Percentiles rank a stretch among this genome's conserved stretches.
Conservation (phyloP, 2,113 vertebrate species). For the Otis tarda region DNA sequence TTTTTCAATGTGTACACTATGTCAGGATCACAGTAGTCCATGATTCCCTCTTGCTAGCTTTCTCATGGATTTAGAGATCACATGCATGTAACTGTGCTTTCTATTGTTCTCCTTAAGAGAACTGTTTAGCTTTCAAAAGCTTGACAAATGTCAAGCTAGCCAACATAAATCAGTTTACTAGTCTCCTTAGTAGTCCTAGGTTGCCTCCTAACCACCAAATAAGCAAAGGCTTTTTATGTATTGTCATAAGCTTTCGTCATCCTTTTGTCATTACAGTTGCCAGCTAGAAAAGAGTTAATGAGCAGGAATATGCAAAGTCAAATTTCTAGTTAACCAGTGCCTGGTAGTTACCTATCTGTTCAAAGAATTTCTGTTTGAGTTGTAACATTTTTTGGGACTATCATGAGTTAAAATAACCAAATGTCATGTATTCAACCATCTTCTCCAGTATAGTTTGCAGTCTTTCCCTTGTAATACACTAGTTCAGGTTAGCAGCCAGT, state of each 20-base stretch:
- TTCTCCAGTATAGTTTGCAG: not conserved
- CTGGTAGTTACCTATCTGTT: not conserved
- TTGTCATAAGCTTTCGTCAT: not conserved
- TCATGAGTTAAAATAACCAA: not conserved
- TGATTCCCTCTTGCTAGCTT: not conserved
- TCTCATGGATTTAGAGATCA: not conserved
- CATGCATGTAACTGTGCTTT: not conserved
- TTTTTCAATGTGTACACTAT: not conserved
- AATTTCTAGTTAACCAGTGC: not conserved
- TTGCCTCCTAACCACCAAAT: not conserved
- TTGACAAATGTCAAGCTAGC: not conserved
- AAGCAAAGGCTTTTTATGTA: not conserved
- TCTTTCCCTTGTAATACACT: not conserved
- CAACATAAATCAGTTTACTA: not conserved
- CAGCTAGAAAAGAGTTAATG: not conserved
- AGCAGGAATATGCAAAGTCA: not conserved
- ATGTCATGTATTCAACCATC: not conserved
- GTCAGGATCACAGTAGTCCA: not conserved
- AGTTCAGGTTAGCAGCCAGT: not conserved
- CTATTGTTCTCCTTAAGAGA: not conserved
- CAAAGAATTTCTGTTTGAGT: not conserved
- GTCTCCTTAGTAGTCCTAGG: not conserved
- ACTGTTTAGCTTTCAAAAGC: not conserved
- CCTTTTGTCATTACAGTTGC: not conserved
- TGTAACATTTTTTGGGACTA: not conserved